phyloP scores from a whole-genome alignment of 2,888 invertebrate species.

The Oscheius sp. region DNA sequence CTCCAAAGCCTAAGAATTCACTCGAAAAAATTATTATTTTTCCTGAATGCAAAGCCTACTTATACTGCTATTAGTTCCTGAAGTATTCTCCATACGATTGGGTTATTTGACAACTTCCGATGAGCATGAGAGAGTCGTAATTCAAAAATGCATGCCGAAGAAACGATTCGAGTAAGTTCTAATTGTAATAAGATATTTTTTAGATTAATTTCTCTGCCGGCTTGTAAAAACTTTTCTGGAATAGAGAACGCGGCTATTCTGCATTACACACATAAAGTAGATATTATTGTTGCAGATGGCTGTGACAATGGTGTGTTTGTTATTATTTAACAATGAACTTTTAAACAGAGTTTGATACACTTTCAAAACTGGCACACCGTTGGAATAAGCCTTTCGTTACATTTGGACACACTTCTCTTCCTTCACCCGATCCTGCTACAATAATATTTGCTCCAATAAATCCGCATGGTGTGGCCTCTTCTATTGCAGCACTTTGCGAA shows the following conservation, averaged over 20 bases:
- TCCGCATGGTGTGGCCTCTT: background rate
- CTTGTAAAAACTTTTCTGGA: slow-evolving; percentile 53
- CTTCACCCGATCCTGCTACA: background rate
- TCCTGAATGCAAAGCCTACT: no score
- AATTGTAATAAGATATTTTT: background rate
- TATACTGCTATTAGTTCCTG: no score
- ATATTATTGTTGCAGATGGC: slow-evolving; percentile 45
- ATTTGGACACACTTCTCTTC: slow-evolving; percentile 4
- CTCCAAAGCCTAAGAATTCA: no score
- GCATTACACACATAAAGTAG: slow-evolving; percentile 42
- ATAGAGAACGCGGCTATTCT: slow-evolving; percentile 50
- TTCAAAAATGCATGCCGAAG: slow-evolving; percentile 18
- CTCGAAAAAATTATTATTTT: no score
- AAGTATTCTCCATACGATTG: no score
- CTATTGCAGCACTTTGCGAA: background rate
- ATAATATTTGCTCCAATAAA: slow-evolving; percentile 14
- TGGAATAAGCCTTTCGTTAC: slow-evolving; percentile 44
- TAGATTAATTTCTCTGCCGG: slow-evolving; percentile 44
- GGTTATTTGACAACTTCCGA: slow-evolving; percentile 10
- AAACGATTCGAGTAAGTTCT: slow-evolving; percentile 11
- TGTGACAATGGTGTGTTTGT: slow-evolving; percentile 47
- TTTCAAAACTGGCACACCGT: slow-evolving; percentile 34
- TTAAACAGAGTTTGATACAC: slow-evolving; percentile 43
- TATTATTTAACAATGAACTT: no score
- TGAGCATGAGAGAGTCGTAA: background rate